Evolutionary conservation across 2,797 vertebrate species (phyloP).

Genomic region (Onychomys torridus): DNA sequence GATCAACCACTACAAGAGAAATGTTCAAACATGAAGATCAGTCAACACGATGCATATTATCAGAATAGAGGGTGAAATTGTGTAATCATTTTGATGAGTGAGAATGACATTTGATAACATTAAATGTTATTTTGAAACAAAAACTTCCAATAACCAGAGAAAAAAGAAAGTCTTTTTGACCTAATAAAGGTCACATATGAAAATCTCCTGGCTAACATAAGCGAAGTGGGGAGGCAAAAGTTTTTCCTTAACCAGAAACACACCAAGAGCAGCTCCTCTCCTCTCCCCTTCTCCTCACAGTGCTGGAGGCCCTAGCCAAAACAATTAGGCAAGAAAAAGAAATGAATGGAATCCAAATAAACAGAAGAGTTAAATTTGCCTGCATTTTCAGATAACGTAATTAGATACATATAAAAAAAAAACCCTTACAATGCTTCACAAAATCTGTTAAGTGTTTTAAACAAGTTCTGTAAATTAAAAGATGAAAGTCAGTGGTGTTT

Average conservation of each 20-base stretch:
- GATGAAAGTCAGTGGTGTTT: not conserved
- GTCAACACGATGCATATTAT: not conserved
- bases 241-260: not conserved
- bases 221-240: not conserved
- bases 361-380: not conserved
- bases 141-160: not conserved
- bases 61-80: not conserved
- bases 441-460: not conserved
- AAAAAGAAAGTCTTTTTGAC: not conserved
- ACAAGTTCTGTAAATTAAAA: not conserved
- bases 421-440: not conserved
- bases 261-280: not conserved
- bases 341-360: not conserved
- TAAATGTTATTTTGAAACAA: not conserved
- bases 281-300: not conserved
- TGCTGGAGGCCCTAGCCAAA: not conserved
- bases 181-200: not conserved
- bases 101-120: not conserved
- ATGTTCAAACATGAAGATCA: not conserved
- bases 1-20: not conserved
- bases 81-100: not conserved
- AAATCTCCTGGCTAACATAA: not conserved
- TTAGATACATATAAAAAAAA: not conserved
- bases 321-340: not conserved
- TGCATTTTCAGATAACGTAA: not conserved